Base-by-base conservation (phyloP, 92 coral and sea anemone genomes). In the Parazoanthus swiftii region DNA sequence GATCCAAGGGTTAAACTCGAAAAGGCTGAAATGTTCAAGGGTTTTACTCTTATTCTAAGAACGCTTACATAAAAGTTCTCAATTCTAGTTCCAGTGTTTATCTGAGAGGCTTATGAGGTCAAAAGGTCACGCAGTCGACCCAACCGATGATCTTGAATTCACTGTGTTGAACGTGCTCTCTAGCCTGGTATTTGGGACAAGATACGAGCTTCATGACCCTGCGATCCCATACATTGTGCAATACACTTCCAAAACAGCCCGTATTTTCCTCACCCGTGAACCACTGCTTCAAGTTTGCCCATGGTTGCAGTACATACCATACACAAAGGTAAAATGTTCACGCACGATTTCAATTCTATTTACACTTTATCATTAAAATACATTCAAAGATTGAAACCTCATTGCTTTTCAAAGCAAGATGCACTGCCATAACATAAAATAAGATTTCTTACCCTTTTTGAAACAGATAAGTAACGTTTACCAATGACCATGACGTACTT, bases 271-370 rank as follows among this genome's bases (percentile, higher is more conserved):
- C 44, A 35, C 79, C 3, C 79, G 79, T 38, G 79, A 74, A 16
- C 79, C 79, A 35, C 23, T 74, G 23, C 79, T 74, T 6, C 79
- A 74, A 37, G 79, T 42, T 18, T 74, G 39, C 10, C 79, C 79
- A 37, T 74, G 79, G 79, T 7, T 74, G 43, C 79, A 74, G 43
- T 74, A 38, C 50, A 33, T 74, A 74, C 79, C 79, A 74, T 74
- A 74, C 21, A 74, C 79, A 14, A 74, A 74, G 50, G 79, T 74
- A 16, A 74, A 18, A 58, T 14, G 18, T 58, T 58, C 66, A 11
- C 23, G 66, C 66, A 58, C 66, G 10, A 48, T 48, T 48, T 48
- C 51, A 48, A 48, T 48, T 48, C 51, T 48, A 48, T 5, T 48
- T 48, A 48, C 51, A 48, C 11, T 48, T 48, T 48, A 11, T 48